Evolutionary conservation across 1,140 invertebrate species (phyloP).

Genomic region (Portunus trituberculatus): DNA sequence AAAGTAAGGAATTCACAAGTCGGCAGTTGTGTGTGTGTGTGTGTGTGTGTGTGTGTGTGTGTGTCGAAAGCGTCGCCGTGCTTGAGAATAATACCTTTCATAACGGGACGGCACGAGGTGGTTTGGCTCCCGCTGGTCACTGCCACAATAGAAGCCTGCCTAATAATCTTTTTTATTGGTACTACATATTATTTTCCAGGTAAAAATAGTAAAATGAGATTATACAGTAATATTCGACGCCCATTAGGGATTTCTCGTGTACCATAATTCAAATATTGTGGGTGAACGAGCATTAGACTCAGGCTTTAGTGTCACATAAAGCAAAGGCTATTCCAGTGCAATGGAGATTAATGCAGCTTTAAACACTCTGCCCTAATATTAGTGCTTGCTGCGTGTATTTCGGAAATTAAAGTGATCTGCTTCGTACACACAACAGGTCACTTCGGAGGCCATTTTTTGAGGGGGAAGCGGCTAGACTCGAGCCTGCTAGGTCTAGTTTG

Average conservation of each 20-base stretch:
- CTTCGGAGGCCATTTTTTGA: neutral
- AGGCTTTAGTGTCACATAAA: neutral
- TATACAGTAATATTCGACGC: neutral
- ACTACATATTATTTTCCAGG: neutral
- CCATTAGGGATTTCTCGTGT: neutral
- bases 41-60: neutral
- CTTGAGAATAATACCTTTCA: too few species aligned
- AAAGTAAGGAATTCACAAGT: too few species aligned
- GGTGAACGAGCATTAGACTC: neutral
- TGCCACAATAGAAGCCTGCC: neutral
- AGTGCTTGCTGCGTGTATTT: neutral
- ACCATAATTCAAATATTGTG: neutral
- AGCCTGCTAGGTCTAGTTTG: too few species aligned
- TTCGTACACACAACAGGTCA: neutral
- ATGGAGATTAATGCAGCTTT: neutral
- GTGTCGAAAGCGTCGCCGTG: neutral
- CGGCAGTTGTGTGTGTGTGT: neutral
- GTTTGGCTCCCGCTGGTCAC: neutral
- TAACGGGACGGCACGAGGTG: too few species aligned
- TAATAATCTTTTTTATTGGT: neutral
- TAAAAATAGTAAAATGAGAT: neutral
- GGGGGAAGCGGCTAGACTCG: neutral
- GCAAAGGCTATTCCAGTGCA: neutral
- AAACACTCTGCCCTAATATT: neutral
- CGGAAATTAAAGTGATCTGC: neutral